Evolutionary conservation across 2,797 vertebrate genomes (phyloP), one percentile per base, ranked within the genome.

Genomic region (Hozukius guyotensis): DNA sequence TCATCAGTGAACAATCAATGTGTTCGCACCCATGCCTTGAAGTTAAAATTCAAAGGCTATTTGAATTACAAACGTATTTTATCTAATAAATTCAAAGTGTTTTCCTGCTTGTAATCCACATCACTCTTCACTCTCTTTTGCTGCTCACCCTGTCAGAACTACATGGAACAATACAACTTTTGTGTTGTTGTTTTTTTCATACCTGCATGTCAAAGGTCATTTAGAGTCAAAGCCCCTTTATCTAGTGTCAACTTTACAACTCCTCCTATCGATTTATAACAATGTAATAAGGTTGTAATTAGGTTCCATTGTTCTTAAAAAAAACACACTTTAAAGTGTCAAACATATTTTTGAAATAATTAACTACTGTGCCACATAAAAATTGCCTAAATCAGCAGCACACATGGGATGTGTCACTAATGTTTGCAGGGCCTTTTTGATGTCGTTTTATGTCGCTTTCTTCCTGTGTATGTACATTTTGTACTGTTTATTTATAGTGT

Each of bases 11-110:
- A 29, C 38, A 64, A 53, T 62, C 10, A 18, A 6, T 7, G 3
- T 31, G 29, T 53, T 60, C 52, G 1, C 52, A 59, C 36, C n/a
- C 1, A 32, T 10, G 70, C 55, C 31, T 80, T 70, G n/a, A 72
- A 72, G 49, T 24, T 34, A 16, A 79, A 80, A 77, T 61, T 22
- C 20, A 72, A 60, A 27, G 6, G 24, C n/a, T 22, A 6, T 63
- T 55, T 81, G 13, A 83, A 31, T 63, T 42, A 22, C 4, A 78
- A 59, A 53, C 1, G 1, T 57, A 49, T 70, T 55, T 56, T 7
- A 66, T 6, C n/a, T 32, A 8, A 62, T 32, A 34, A 74, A 71
- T 52, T 2, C 7, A 70, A 20, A 42, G 3, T 4, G n/a, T 36
- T 31, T 53, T 69, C n/a, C 52, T 52, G 52, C 18, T 7, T 4